A percentile compares a stretch with the other conserved stretches of the same genome.
These are phyloP conservation scores for Matsumyia berberina DNA, from an alignment of 2,888 invertebrate genomes.

Conservation along the genomic window DNA sequence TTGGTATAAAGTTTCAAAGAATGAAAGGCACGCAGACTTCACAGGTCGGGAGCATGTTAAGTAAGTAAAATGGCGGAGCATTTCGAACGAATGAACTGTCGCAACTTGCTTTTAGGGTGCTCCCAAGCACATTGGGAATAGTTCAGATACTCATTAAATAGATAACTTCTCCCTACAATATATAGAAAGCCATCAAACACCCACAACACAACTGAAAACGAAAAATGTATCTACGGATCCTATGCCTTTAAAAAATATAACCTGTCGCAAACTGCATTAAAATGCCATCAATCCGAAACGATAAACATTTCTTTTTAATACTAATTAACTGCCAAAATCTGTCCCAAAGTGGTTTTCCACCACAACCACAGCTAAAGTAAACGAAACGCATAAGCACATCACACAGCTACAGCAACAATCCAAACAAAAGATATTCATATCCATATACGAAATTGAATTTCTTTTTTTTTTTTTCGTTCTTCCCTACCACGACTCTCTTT, in stretches of 20 bases:
- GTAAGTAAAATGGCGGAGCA: too few relatives aligned
- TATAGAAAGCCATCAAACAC: not conserved
- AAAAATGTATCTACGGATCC: not conserved
- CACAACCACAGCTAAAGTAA: constrained; percentile 21
- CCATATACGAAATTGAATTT: constrained; percentile 45
- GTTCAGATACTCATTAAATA: not conserved
- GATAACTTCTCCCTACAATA: not conserved
- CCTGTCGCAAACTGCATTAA: constrained; percentile 43
- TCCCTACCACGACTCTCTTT: not conserved
- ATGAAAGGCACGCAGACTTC: too few relatives aligned
- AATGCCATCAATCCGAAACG: constrained; percentile 50
- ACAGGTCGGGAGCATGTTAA: too few relatives aligned
- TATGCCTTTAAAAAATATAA: constrained; percentile 11
- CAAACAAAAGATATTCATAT: constrained; percentile 55
- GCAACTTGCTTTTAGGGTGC: too few relatives aligned
- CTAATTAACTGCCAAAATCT: constrained; percentile 67
- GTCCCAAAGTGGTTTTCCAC: constrained; percentile 59
- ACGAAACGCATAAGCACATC: constrained; percentile 3
- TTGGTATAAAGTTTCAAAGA: too few relatives aligned
- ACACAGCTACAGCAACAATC: constrained; percentile 38
- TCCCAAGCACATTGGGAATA: too few relatives aligned
- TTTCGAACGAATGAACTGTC: too few relatives aligned
- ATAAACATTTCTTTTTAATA: constrained; percentile 49
- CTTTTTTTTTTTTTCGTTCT: constrained; percentile 27
- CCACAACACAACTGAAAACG: constrained; percentile 3